phyloP scores from a whole-genome alignment of 1,140 invertebrate species.

The Micrasema minimum region DNA sequence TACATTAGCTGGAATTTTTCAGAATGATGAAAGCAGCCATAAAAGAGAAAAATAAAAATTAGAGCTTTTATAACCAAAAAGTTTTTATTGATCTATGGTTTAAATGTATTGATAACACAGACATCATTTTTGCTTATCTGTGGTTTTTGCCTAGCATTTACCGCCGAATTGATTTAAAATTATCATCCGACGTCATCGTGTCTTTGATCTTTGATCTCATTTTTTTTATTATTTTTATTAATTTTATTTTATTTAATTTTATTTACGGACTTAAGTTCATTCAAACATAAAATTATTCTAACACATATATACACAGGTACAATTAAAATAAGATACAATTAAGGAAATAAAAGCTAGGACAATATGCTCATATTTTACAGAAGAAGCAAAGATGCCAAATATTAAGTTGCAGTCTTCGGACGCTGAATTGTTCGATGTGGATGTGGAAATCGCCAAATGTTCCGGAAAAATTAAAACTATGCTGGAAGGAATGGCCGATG shows the following conservation, averaged over 20 bases:
- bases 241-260: too few relatives aligned
- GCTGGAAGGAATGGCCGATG: slow-evolving; percentile 97
- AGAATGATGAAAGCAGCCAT: too few relatives aligned
- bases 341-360: slow-evolving; percentile 25
- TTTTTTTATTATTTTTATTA: background rate
- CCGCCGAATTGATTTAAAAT: background rate
- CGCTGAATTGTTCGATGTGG: slow-evolving; percentile 96
- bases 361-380: too few relatives aligned
- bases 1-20: too few relatives aligned
- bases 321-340: slow-evolving; percentile 38
- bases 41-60: too few relatives aligned
- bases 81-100: too few relatives aligned
- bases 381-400: slow-evolving; percentile 93
- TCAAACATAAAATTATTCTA: background rate
- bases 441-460: slow-evolving; percentile 97
- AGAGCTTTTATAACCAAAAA: too few relatives aligned
- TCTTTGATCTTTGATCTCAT: slow-evolving; percentile 17
- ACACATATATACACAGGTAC: slow-evolving; percentile 3
- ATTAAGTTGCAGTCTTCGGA: slow-evolving; percentile 96
- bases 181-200: slow-evolving; percentile 8
- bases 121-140: too few relatives aligned
- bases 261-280: too few relatives aligned
- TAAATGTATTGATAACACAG: too few relatives aligned
- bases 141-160: slow-evolving; percentile 9
- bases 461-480: slow-evolving; percentile 99